A percentile compares a stretch with the other conserved stretches of the same genome.
phyloP scores from a whole-genome alignment of 2,113 vertebrate species.

The Lophotis ruficrista region DNA sequence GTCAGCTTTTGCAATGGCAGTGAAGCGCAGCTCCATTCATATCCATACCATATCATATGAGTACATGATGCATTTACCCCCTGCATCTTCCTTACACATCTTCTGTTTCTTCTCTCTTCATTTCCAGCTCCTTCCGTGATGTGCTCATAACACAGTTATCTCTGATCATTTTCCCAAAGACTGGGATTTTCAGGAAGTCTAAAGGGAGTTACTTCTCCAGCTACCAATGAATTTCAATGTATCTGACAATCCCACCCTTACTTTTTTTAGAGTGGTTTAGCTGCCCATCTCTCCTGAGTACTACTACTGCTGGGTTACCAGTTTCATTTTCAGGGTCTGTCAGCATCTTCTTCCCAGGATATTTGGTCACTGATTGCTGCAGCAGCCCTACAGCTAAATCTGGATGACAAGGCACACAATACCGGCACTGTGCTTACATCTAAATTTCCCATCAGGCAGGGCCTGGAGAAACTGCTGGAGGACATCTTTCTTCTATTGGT shows the following conservation, averaged over 20 bases:
- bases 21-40: not conserved
- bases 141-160: not conserved
- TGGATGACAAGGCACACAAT: not conserved
- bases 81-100: not conserved
- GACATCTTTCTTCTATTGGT: not conserved
- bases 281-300: not conserved
- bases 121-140: not conserved
- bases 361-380: not conserved
- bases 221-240: not conserved
- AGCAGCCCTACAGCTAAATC: not conserved
- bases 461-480: not conserved
- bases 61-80: not conserved
- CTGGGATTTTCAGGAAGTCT: not conserved
- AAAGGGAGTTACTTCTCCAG: not conserved
- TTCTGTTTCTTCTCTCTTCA: not conserved
- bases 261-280: not conserved
- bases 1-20: not conserved
- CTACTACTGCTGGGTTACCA: not conserved
- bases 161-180: not conserved
- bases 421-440: not conserved
- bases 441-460: not conserved
- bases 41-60: not conserved
- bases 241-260: not conserved
- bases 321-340: not conserved
- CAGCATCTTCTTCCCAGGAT: not conserved